Base-by-base conservation (phyloP, 2,797 vertebrate genomes). In the Sebastes minor region DNA sequence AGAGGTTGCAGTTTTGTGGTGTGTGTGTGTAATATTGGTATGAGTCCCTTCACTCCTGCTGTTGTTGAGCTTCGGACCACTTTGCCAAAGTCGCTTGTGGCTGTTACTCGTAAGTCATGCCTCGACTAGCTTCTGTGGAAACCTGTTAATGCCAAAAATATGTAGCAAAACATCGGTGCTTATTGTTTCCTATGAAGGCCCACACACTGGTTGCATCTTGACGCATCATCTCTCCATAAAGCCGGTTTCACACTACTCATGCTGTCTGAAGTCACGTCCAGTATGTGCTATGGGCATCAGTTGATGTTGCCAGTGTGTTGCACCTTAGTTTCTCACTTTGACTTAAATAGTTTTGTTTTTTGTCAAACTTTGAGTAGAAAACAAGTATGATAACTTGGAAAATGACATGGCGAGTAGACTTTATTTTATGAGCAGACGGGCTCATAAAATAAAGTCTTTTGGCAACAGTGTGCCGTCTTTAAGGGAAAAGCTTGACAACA, bases 21-120 rank as follows among this genome's bases (percentile, higher is more conserved):
- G 46, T 72, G 70, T 72, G 70, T 30, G 27, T 38, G 4, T 30
- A 60, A 18, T 30, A 35, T 69, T 5, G 0, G 63, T 70, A 3
- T 8, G 55, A 62, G 14, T 82, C 28, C 22, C 14, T 30, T 42
- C n/a, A 22, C 8, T 73, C 14, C 22, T 64, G 20, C 20, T 64
- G 25, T 30, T 59, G 56, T 59, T 60, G 11, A 46, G 28, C 28
- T 20, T 62, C 32, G 71, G 52, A 74, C 38, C 57, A 57, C 49
- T 67, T 64, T 55, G 5, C 28, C 25, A 25, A 8, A 46, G 7
- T 67, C 5, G 3, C 70, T 71, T 81, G 68, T 70, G 49, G 71
- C 23, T 23, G 46, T 33, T 10, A 68, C 63, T 46, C 4, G 5
- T 49, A 18, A 66, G 35, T 62, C 16, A 59, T 11, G 49, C 53